These are phyloP conservation scores for Tillus elongatus DNA, from an alignment of 2,888 invertebrate species.

Conservation along the genomic window DNA sequence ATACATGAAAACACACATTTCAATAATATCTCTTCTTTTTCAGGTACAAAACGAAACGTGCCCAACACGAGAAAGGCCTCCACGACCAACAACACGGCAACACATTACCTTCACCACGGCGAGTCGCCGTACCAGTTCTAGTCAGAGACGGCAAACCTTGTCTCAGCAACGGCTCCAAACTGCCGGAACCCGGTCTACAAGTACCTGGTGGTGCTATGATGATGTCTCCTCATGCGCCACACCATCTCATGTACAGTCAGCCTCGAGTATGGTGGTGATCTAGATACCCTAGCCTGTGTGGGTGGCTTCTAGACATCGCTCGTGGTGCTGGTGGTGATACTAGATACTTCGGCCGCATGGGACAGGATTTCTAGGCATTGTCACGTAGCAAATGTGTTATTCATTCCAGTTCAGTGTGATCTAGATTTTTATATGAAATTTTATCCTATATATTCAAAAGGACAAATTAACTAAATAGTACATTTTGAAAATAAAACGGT, in stretches of 20 bases:
- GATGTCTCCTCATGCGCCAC: slow-evolving; percentile 35
- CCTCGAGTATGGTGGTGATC: slow-evolving; percentile 41
- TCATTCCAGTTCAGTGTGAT: too few species aligned
- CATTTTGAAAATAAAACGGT: too few species aligned
- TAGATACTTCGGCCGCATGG: too few species aligned
- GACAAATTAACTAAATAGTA: too few species aligned
- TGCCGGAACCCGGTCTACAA: slow-evolving; percentile 32
- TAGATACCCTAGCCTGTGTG: too few species aligned
- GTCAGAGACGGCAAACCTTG: slow-evolving; percentile 94
- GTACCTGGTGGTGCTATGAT: slow-evolving; percentile 33
- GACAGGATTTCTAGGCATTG: too few species aligned
- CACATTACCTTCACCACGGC: slow-evolving; percentile 65
- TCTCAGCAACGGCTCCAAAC: slow-evolving; percentile 48
- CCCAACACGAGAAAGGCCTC: slow-evolving; percentile 84
- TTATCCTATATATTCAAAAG: too few species aligned
- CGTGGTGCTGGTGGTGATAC: too few species aligned
- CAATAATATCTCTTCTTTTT: slow-evolving; percentile 18
- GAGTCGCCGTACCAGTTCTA: slow-evolving; percentile 89
- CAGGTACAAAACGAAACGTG: slow-evolving; percentile 94
- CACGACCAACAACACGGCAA: slow-evolving; percentile 47
- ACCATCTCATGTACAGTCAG: slow-evolving; percentile 42
- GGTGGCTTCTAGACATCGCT: too few species aligned
- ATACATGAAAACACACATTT: too few species aligned
- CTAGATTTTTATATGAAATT: too few species aligned
- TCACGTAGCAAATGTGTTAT: too few species aligned